Evolutionary conservation across 2,888 invertebrate species (phyloP).

Genomic region (Scrobipalpa atriplicella): DNA sequence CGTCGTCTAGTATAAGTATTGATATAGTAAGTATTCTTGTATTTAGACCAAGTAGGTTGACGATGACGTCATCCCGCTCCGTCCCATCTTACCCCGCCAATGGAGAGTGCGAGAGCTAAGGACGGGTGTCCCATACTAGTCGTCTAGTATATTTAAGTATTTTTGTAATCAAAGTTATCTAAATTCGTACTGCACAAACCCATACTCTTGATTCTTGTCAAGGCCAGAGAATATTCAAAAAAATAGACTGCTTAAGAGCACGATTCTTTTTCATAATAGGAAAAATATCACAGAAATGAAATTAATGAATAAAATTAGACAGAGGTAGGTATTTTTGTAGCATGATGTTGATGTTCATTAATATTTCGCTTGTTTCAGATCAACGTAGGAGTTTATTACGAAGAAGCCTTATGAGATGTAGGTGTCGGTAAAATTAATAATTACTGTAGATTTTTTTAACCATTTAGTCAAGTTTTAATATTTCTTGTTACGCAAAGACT

Average conservation of each 20-base stretch:
- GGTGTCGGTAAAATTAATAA: constrained; percentile 60
- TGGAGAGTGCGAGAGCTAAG: constrained; percentile 67
- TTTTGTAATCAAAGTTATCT: no score
- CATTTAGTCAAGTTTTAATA: constrained; percentile 68
- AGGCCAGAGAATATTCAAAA: no score
- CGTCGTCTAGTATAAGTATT: constrained; percentile 76
- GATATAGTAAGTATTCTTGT: constrained; percentile 48
- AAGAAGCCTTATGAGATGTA: constrained; percentile 81
- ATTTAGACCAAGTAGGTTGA: not conserved
- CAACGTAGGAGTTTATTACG: constrained; percentile 81
- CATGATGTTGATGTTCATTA: not conserved
- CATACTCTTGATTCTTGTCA: no score
- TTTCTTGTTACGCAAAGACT: constrained; percentile 70
- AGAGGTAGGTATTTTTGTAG: no score
- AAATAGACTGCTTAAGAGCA: no score
- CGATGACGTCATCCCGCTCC: no score
- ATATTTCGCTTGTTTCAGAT: constrained; percentile 61
- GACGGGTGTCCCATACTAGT: constrained; percentile 78
- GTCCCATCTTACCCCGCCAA: no score
- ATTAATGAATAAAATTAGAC: no score
- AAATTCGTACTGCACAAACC: no score
- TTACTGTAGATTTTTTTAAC: constrained; percentile 78
- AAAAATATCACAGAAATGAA: no score
- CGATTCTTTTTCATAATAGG: no score
- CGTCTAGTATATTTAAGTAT: constrained; percentile 76